Evolutionary conservation across 2,888 invertebrate genomes (phyloP).

Genomic region (Altica lythri): DNA sequence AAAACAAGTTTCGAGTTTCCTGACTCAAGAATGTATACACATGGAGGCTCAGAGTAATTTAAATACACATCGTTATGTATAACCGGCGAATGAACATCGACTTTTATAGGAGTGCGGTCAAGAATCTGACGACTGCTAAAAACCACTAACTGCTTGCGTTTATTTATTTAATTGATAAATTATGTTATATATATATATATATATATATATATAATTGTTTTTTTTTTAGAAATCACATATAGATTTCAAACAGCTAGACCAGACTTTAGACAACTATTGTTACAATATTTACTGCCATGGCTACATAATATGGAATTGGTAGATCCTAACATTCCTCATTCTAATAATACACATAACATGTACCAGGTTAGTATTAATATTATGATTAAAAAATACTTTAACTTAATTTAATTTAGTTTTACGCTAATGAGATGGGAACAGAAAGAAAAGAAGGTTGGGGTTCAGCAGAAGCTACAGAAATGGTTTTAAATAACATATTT

Average conservation of each 20-base stretch:
- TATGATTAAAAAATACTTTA: background rate
- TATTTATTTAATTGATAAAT: no score
- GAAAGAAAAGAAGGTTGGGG: slow-evolving; percentile 91
- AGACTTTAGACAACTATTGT: slow-evolving; percentile 86
- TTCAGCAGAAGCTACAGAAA: slow-evolving; percentile 98
- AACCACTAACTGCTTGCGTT: no score
- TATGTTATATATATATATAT: no score
- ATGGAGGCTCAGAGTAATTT: no score
- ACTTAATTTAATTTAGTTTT: slow-evolving; percentile 53
- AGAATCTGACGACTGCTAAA: no score
- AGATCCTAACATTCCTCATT: slow-evolving; percentile 94
- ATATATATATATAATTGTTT: no score
- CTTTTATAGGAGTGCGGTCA: no score
- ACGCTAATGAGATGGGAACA: slow-evolving; percentile 61
- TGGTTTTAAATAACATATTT: slow-evolving; percentile 98
- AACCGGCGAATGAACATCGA: no score
- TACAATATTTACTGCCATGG: slow-evolving; percentile 96
- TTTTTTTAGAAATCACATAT: slow-evolving; percentile 88
- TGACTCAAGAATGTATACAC: no score
- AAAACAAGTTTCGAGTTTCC: no score
- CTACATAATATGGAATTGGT: slow-evolving; percentile 98
- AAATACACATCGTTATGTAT: no score
- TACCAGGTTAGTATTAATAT: slow-evolving; percentile 68
- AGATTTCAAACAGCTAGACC: slow-evolving; percentile 95
- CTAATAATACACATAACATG: slow-evolving; percentile 71